These are phyloP conservation scores for Heterodera carotae DNA, from an alignment of 1,140 invertebrate species.

Conservation along the genomic window DNA sequence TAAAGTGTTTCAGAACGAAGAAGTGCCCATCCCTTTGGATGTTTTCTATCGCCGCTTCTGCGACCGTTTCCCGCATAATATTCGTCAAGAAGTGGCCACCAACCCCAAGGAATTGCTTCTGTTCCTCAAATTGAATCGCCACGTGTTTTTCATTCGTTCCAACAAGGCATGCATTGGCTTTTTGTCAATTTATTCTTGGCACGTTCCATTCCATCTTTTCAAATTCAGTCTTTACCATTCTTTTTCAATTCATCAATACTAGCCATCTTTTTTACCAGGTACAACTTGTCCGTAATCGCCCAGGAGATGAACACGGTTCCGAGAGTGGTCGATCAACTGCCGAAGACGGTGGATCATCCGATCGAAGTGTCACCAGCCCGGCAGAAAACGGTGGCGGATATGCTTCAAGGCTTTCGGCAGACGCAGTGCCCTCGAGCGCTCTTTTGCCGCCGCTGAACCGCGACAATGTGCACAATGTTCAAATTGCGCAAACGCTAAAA, in stretches of 20 bases:
- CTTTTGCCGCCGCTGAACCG: constrained; percentile 63
- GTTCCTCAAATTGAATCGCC: constrained; percentile 62
- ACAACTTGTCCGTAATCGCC: constrained; percentile 59
- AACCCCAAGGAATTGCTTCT: constrained; percentile 65
- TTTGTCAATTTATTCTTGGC: constrained; percentile 10
- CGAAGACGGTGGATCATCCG: constrained; percentile 37
- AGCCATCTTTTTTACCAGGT: constrained; percentile 25
- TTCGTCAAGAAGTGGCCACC: constrained; percentile 64
- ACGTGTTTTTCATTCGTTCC: constrained; percentile 59
- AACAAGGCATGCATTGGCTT: constrained; percentile 46
- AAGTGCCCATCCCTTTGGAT: constrained; percentile 63
- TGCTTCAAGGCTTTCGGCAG: constrained; percentile 53
- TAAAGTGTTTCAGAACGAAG: constrained; percentile 56
- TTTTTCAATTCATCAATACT: too few species aligned
- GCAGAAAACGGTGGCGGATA: not conserved
- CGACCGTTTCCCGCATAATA: constrained; percentile 62
- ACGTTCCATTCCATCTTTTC: constrained; percentile 1
- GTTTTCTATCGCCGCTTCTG: constrained; percentile 63
- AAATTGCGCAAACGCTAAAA: constrained; percentile 61
- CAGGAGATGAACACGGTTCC: constrained; percentile 62
- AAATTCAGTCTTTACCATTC: not conserved
- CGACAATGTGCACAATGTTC: constrained; percentile 58
- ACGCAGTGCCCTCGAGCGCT: not conserved
- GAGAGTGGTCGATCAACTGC: constrained; percentile 62
- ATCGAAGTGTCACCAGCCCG: constrained; percentile 19